Percentiles rank a stretch among this genome's conserved stretches.
phyloP scores from a whole-genome alignment of 2,797 vertebrate genomes.

The Rousettus madagascariensis region DNA sequence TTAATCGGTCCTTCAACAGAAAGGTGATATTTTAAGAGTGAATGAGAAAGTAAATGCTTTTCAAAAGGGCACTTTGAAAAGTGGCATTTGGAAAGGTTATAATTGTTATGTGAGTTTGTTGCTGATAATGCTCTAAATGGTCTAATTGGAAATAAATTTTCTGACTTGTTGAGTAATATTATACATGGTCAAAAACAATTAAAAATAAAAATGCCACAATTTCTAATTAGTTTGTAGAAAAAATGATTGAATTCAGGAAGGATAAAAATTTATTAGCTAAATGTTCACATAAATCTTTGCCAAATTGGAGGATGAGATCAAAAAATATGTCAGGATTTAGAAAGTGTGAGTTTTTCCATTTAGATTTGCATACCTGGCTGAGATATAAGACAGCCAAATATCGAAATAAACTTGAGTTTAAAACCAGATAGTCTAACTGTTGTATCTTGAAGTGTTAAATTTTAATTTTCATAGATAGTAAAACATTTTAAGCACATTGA shows the following conservation, averaged over 20 bases:
- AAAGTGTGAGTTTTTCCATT: background rate
- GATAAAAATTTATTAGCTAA: background rate
- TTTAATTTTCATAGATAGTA: background rate
- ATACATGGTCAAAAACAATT: background rate
- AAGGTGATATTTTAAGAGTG: conserved; percentile 51
- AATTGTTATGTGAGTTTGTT: conserved; percentile 61
- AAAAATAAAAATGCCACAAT: background rate
- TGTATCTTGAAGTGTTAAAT: background rate
- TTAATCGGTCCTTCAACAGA: conserved; percentile 48
- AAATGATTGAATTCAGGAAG: background rate
- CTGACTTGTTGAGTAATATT: background rate
- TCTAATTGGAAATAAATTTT: conserved; percentile 30
- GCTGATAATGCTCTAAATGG: conserved; percentile 7
- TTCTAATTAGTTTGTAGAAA: conserved; percentile 17
- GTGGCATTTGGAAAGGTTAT: conserved; percentile 59
- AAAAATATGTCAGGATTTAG: background rate
- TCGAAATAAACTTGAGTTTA: conserved; percentile 14
- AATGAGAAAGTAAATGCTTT: conserved; percentile 50
- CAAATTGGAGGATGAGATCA: background rate
- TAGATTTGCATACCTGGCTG: background rate
- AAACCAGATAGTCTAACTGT: background rate
- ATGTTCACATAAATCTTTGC: background rate
- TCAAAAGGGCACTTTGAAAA: conserved; percentile 54
- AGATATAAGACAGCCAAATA: background rate
- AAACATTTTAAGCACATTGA: background rate